Evolutionary conservation across 1,140 invertebrate genomes (phyloP).

Genomic region (Popillia japonica): DNA sequence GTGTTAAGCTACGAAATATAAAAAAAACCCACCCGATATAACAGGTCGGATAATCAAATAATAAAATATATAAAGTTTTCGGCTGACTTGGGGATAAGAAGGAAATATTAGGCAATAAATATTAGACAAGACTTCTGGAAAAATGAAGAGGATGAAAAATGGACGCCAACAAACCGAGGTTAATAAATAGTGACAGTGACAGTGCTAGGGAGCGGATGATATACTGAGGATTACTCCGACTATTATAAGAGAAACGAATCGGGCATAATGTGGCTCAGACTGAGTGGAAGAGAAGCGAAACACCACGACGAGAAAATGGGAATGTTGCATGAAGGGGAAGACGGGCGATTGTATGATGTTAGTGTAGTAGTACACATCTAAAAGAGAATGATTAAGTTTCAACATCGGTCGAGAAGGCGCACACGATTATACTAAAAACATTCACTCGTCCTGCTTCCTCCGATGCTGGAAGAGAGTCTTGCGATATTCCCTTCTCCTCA

Average conservation of each 20-base stretch:
- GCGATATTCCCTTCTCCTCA: not conserved
- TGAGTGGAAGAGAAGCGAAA: not conserved
- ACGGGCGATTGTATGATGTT: not conserved
- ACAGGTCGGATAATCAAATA: conserved; percentile 33
- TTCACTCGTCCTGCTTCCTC: not conserved
- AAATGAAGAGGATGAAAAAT: conserved; percentile 49
- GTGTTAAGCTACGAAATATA: not conserved
- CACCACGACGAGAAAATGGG: too few relatives aligned
- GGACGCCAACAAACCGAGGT: conserved; percentile 42
- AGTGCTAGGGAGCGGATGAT: conserved; percentile 44
- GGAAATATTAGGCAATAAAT: conserved; percentile 45
- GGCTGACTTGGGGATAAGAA: conserved; percentile 12
- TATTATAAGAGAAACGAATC: conserved; percentile 40
- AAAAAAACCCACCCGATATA: not conserved
- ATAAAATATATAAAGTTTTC: conserved; percentile 7
- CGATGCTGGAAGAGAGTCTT: not conserved
- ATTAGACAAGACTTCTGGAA: conserved; percentile 44
- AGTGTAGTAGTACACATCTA: not conserved
- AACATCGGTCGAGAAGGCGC: not conserved
- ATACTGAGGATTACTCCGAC: conserved; percentile 45
- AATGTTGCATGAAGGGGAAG: not conserved
- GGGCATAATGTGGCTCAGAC: not conserved
- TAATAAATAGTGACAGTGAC: conserved; percentile 49
- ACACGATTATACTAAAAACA: not conserved
- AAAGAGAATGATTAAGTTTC: not conserved